Base-by-base conservation (phyloP, 2,888 invertebrate species). In the Mesorhabditis spiculigera region DNA sequence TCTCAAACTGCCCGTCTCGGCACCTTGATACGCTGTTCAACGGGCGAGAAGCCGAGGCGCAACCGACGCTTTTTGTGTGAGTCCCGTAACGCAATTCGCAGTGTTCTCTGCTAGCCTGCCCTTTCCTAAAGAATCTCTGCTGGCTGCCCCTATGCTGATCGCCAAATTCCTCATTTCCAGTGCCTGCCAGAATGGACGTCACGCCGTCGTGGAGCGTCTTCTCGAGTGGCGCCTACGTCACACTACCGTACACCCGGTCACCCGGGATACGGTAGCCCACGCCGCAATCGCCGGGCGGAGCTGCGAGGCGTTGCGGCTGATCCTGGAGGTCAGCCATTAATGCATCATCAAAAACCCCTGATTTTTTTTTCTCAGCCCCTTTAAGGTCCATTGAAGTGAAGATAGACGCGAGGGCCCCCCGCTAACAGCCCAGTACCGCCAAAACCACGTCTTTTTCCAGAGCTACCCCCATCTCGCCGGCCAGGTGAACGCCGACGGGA, bases 261-360 rank as follows among this genome's bases (percentile, higher is more conserved):
- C 95, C 4, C 91, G 92, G 84, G 94, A 95, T 87, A 93, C 94
- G 0, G 94, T 95, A 0, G 89, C 96, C 0, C 95, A 95, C 87
- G 92, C 93, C 69, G 93, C 95, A 4, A 92, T 92, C 74, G 93
- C 93, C 83, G 92, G 92, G 85, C 94, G 94, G 0, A 91, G 93
- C 85, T 88, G 89, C 75, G 91, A 92, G 65, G 91, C 94, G 71
- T 92, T 91, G 0, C 91, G 91, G 79, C 86, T 92, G 75, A 87
- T 95, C 79, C 88, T 95, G 13, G 88, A 89, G 87, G 90, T 90
- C 73, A 74, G 71, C 45, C 5, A 28, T 65, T 6, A 3, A 4
- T 43, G 13, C 28, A 67, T 13, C 58, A 28, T 50, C 28, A 16
- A 61, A 66, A 66, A 66, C 10, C n/a, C 44, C 3, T n/a, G 3